Evolutionary conservation across 2,888 invertebrate genomes (phyloP).

Genomic region (Pinctada fucata): DNA sequence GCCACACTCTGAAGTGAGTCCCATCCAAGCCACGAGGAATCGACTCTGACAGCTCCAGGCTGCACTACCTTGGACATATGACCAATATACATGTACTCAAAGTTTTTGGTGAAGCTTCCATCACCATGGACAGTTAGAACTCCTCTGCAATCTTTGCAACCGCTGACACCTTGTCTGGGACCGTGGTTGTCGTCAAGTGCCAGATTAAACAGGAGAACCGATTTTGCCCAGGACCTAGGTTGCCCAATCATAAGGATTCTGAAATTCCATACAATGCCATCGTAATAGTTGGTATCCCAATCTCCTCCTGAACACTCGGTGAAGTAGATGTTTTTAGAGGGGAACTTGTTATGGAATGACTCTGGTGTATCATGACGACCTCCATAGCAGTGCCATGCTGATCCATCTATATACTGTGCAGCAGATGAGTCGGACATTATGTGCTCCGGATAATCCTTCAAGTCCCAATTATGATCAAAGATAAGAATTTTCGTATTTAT

Average conservation of each 20-base stretch:
- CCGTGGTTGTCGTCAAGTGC: slow-evolving; percentile 53
- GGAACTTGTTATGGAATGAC: slow-evolving; percentile 45
- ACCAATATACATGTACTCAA: slow-evolving; percentile 51
- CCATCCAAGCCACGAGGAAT: slow-evolving; percentile 44
- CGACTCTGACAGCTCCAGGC: slow-evolving; percentile 50
- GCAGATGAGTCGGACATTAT: slow-evolving; percentile 45
- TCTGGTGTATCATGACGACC: slow-evolving; percentile 45
- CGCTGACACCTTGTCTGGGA: slow-evolving; percentile 48
- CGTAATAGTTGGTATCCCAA: slow-evolving; percentile 49
- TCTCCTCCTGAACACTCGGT: slow-evolving; percentile 53
- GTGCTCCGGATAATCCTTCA: slow-evolving; percentile 45
- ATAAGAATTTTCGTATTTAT: slow-evolving; percentile 52
- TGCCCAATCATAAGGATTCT: slow-evolving; percentile 52
- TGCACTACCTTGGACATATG: slow-evolving; percentile 52
- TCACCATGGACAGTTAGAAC: slow-evolving; percentile 45
- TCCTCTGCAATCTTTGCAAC: slow-evolving; percentile 51
- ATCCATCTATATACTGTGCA: slow-evolving; percentile 48
- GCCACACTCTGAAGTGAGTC: slow-evolving; percentile 47
- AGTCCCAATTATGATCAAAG: slow-evolving; percentile 55
- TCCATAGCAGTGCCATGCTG: slow-evolving; percentile 55
- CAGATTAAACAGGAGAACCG: slow-evolving; percentile 50
- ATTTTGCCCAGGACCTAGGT: slow-evolving; percentile 47
- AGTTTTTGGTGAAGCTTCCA: slow-evolving; percentile 42
- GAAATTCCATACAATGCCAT: slow-evolving; percentile 47
- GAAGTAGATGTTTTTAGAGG: slow-evolving; percentile 50